phyloP scores from a whole-genome alignment of 2,797 vertebrate genomes.

The Meriones psammophilus region DNA sequence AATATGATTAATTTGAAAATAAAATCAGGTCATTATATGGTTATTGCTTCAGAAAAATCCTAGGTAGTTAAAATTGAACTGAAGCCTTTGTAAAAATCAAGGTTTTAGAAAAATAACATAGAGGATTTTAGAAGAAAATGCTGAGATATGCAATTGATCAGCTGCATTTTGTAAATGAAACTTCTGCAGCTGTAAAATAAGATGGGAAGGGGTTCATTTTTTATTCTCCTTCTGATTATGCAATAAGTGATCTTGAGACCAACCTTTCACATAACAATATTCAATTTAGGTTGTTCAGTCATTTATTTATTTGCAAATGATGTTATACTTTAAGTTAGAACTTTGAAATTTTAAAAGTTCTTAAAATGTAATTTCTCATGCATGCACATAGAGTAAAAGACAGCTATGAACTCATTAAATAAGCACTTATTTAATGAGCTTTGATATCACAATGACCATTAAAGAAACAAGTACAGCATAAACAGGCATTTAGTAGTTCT shows the following conservation, averaged over 20 bases:
- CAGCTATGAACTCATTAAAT: neutral
- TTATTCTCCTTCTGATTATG: constrained; percentile 38
- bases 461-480: neutral
- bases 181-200: neutral
- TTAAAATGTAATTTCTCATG: neutral
- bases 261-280: neutral
- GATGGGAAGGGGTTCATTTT: too few species aligned
- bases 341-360: neutral
- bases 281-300: neutral
- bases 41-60: constrained; percentile 61
- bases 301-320: neutral
- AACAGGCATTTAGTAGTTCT: constrained; percentile 30
- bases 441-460: neutral
- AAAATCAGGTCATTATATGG: constrained; percentile 70
- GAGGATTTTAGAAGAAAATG: constrained; percentile 46
- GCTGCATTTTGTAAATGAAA: constrained; percentile 35
- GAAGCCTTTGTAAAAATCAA: constrained; percentile 50
- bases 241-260: neutral
- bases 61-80: constrained; percentile 57
- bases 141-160: constrained; percentile 36
- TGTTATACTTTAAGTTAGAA: neutral
- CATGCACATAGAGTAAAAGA: neutral
- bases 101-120: constrained; percentile 50
- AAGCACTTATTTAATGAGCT: constrained; percentile 6
- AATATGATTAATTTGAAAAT: constrained; percentile 81